Evolutionary conservation across 2,888 invertebrate species (phyloP), one percentile per base, ranked within the genome.

Genomic region (Prionchulus punctatus): DNA sequence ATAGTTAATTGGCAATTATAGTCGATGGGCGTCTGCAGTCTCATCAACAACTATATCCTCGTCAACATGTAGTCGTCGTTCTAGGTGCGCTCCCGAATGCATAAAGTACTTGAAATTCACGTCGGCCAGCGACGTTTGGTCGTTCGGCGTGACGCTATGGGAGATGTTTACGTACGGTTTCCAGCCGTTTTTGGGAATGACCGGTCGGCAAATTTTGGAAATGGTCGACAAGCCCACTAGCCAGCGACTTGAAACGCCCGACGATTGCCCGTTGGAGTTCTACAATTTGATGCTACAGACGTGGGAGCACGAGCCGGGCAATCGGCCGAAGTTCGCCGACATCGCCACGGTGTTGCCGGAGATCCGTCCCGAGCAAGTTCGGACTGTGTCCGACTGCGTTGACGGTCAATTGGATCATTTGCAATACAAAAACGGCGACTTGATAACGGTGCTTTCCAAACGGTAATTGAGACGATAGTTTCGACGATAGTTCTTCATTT

Each of bases 141-240:
- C 96, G 0, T 98, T 84, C 71, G 96, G 88, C 1, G 89, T 94
- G 0, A 90, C 92, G n/a, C 76, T 98, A 0, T 98, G 96, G 96
- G 98, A 98, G 74, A 89, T 96, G 88, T 98, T 96, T 72, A 89
- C 90, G 0, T 96, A 94, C 69, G 96, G 96, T 1, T 89, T 90
- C 71, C 92, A 94, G 72, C 98, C 98, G 0, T 98, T 96, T 96
- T 86, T 87, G 0, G 91, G 89, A 0, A 78, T 89, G 54, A 90
- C 88, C 0, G 89, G 89, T 0, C 84, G 88, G 62, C 89, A 92
- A 74, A 45, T 45, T 45, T 45, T 45, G 47, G n/a, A 45, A 7
- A 23, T 23, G 7, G 23, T 45, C 15, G 23, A 45, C 23, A 7
- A 12, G 23, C 15, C 47, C 15, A 45, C 7, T 7, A 23, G 70